Evolutionary conservation across 2,113 vertebrate genomes (phyloP), one percentile per base, ranked within the genome.

Genomic region (Odontesthes bonariensis): DNA sequence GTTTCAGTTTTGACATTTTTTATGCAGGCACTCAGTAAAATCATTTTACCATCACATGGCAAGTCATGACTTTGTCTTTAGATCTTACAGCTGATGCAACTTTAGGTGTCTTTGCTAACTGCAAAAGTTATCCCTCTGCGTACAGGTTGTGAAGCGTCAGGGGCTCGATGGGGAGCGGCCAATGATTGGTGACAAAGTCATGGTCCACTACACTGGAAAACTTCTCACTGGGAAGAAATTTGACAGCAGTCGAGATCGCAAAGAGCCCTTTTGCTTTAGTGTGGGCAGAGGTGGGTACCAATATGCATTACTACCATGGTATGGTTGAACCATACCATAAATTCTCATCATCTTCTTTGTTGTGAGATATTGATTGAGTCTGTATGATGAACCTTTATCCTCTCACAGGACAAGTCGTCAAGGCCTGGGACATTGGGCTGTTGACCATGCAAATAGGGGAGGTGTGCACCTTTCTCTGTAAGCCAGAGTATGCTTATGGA

Each of bases 161-260:
- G 97, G 97, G 1, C 82, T 74, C 1, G 92, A 94, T 69, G 95
- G 95, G 11, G 96, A 97, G 46, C 87, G 13, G 12, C 98, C 97
- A 16, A 98, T 99, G 96, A 96, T 97, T 0, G 97, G 97, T 64
- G 98, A 99, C 94, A 97, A 90, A 88, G 96, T 99, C 76, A 95
- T 91, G 0, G 96, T 99, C 73, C 98, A 98, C 89, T 99, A 99
- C 93, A 98, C 96, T 69, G 97, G 98, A 51, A 96, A 91, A 82
- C 56, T 99, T 80, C 92, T 96, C 73, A 96, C 89, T 3, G 97
- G 98, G n/a, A 96, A 96, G 87, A 97, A 95, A 68, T 98, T 99
- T 55, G 97, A 99, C 91, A 97, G 96, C 86, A 99, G 96, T 91
- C 92, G 93, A 0, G 95, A 97, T 42, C 95, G 97, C 62, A 96